phyloP scores from a whole-genome alignment of 2,888 invertebrate genomes.

The Latrodectus elegans region DNA sequence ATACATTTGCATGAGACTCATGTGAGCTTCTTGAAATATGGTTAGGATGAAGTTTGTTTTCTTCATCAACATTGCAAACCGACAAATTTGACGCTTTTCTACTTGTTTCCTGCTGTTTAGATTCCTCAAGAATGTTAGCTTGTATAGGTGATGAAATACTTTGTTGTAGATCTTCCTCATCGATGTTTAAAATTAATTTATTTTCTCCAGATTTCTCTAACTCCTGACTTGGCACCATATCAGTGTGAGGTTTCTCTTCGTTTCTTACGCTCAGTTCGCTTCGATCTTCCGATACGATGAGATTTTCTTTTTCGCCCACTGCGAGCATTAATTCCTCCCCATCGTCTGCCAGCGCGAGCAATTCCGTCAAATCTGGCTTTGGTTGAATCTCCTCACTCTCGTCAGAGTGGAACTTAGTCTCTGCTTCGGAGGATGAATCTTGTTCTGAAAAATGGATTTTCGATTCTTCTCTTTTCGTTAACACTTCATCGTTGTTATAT shows the following conservation, averaged over 20 bases:
- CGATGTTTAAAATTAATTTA: too few species aligned
- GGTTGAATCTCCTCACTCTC: constrained; percentile 63
- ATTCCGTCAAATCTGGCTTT: constrained; percentile 44
- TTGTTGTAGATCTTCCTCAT: too few species aligned
- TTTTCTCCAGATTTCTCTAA: too few species aligned
- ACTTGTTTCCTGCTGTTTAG: too few species aligned
- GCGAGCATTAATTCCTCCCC: not conserved
- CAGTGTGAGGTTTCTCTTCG: too few species aligned
- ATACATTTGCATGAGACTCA: not conserved
- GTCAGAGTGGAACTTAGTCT: constrained; percentile 54
- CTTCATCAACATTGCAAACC: too few species aligned
- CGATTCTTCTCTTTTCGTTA: not conserved
- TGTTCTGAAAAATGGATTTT: constrained; percentile 5
- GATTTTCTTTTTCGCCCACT: not conserved
- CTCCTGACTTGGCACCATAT: too few species aligned
- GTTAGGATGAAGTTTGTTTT: too few species aligned
- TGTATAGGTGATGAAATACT: too few species aligned
- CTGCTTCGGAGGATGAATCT: constrained; percentile 60
- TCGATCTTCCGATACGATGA: not conserved
- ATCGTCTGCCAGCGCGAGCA: constrained; percentile 8
- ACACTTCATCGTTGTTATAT: not conserved
- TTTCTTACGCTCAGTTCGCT: too few species aligned
- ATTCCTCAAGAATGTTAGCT: too few species aligned
- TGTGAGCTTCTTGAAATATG: not conserved
- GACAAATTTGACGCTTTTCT: too few species aligned